Base-by-base conservation (phyloP, 2,797 vertebrate genomes). In the Hipposideros larvatus region DNA sequence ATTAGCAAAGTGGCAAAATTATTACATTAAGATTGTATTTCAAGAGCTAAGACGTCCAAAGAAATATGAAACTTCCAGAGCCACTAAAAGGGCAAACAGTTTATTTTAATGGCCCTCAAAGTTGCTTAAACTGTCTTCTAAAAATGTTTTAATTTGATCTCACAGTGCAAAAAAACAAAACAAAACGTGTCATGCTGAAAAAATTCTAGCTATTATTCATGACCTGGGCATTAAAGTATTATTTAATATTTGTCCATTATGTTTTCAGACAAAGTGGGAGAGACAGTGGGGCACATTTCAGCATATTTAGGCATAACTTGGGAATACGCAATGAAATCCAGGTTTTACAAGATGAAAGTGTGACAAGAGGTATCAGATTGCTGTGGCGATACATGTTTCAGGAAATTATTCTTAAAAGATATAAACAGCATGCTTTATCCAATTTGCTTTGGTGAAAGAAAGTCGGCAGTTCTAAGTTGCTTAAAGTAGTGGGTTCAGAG, bases 351-450 rank as follows among this genome's bases (percentile, higher is more conserved):
- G 68, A 91, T 87, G 16, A 46, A 74, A 46, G 34, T 22, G 6
- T 66, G 48, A 34, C 28, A 34, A 59, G 59, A 91, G 57, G 66
- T 48, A 53, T 89, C 51, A 51, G 24, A 65, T 57, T 80, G n/a
- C 55, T 73, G 14, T 53, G 16, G 48, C 89, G 74, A 91, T 90
- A 37, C 79, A 13, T n/a, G 57, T 92, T 68, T 34, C 21, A 51
- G 80, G 80, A 96, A 89, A 65, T 34, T 46, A n/a, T 46, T 87
- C 41, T n/a, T 91, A 82, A 65, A 85, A 82, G 68, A 43, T 90
- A 24, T 53, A 68, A 75, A 73, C 15, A 59, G 10, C 19, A 2
- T 61, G 48, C 34, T 66, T 63, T 87, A 73, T 80, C 48, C 14
- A 31, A 0, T 65, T 71, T 70, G n/a, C 34, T 73, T 73, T 75